Conservation (phyloP, 2,113 vertebrate genomes). For the Paramisgurnus dabryanus region DNA sequence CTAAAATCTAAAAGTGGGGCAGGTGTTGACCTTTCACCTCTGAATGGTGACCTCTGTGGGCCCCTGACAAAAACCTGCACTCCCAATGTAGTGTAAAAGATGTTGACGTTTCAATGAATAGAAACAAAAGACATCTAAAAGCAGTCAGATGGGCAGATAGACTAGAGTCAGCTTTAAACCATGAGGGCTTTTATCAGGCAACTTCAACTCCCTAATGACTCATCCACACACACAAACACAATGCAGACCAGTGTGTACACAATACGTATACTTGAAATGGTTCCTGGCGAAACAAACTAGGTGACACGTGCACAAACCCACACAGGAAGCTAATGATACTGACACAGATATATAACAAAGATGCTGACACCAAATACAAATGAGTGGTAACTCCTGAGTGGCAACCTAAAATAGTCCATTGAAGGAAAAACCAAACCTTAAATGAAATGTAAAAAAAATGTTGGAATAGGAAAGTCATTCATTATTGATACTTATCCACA, state of each 20-base stretch:
- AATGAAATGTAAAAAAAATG: no score
- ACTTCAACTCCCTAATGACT: constrained; percentile 39
- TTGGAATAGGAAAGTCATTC: no score
- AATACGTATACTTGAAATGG: constrained; percentile 19
- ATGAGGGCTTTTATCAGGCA: constrained; percentile 5
- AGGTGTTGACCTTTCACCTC: constrained; percentile 52
- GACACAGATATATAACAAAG: constrained; percentile 5
- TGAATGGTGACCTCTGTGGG: constrained; percentile 40
- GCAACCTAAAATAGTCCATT: no score
- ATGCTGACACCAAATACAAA: not conserved
- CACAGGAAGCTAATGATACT: not conserved
- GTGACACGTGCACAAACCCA: not conserved
- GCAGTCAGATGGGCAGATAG: constrained; percentile 43
- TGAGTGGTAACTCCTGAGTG: not conserved
- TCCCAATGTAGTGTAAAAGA: not conserved
- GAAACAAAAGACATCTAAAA: constrained; percentile 40
- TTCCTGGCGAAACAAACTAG: constrained; percentile 8
- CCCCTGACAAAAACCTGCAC: constrained; percentile 6
- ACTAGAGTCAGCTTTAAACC: constrained; percentile 31
- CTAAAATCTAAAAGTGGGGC: not conserved
- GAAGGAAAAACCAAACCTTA: no score
- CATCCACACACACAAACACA: constrained; percentile 28
- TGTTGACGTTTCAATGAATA: constrained; percentile 30
- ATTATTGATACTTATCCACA: no score
- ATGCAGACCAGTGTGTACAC: not conserved